Evolutionary conservation across 2,113 vertebrate species (phyloP).

Genomic region (Lanius collurio): DNA sequence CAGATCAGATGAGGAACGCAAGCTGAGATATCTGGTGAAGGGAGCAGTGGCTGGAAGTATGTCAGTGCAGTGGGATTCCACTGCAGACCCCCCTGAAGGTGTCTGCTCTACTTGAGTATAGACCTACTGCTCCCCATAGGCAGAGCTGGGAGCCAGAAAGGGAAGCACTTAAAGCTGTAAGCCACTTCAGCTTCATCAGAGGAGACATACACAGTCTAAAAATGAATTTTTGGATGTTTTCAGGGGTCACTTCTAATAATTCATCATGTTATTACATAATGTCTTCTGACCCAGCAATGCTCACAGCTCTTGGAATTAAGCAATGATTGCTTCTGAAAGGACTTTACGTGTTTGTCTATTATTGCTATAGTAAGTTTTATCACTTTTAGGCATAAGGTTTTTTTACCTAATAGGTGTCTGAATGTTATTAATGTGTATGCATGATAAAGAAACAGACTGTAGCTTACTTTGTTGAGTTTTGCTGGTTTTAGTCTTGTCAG

Average conservation of each 20-base stretch:
- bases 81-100: background rate
- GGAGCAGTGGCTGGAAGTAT: background rate
- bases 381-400: background rate
- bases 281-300: background rate
- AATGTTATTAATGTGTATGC: background rate
- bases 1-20: background rate
- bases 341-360: background rate
- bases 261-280: background rate
- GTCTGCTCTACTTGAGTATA: background rate
- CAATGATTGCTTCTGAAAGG: background rate
- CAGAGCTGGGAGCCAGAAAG: background rate
- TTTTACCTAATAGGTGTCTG: background rate
- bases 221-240: background rate
- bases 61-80: background rate
- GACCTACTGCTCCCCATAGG: background rate
- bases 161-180: background rate
- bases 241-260: background rate
- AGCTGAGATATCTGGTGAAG: background rate
- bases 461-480: background rate
- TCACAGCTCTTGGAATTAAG: background rate
- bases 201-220: background rate
- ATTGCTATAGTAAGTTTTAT: background rate
- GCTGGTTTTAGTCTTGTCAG: background rate
- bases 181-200: background rate
- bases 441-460: background rate